Evolutionary conservation across 2,113 vertebrate genomes (phyloP).

Genomic region (Tor tambroides): DNA sequence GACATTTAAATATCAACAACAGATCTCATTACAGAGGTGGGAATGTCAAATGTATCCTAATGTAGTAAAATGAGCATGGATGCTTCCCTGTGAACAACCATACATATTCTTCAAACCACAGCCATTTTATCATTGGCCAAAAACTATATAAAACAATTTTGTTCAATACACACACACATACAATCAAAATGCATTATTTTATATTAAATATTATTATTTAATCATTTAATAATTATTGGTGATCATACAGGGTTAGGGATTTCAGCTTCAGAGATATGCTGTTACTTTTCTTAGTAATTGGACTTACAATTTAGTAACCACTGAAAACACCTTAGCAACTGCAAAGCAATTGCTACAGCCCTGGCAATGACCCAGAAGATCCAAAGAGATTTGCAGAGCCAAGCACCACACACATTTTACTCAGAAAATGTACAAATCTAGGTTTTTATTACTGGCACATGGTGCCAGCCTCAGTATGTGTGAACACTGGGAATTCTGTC

Average conservation of each 20-base stretch:
- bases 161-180: neutral
- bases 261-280: no score
- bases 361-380: neutral
- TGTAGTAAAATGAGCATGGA: constrained; percentile 37
- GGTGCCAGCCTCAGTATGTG: neutral
- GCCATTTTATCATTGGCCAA: neutral
- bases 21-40: constrained; percentile 50
- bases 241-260: neutral
- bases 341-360: neutral
- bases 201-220: neutral
- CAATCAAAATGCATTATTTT: neutral
- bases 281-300: no score
- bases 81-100: constrained; percentile 10
- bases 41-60: constrained; percentile 45
- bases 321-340: no score
- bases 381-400: neutral
- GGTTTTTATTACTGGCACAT: neutral
- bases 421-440: neutral
- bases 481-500: neutral
- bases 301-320: no score
- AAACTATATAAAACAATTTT: no score
- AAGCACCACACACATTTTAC: neutral
- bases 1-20: constrained; percentile 61
- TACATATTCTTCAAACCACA: constrained; percentile 1
- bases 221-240: neutral